Evolutionary conservation across 2,797 vertebrate genomes (phyloP), one percentile per base, ranked within the genome.

Genomic region (Anableps anableps): DNA sequence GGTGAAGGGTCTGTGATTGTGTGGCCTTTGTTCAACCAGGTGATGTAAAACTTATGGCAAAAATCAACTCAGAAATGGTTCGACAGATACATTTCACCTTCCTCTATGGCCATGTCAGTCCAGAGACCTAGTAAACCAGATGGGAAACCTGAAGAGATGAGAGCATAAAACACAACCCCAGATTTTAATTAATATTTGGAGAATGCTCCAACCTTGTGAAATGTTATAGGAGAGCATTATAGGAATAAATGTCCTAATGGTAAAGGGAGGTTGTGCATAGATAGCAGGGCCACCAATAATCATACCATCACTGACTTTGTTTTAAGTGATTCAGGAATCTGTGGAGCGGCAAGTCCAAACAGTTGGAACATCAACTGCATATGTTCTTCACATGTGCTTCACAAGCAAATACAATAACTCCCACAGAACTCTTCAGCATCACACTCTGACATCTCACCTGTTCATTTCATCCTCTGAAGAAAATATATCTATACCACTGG

Each of bases 381-480:
- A 14, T 85, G 74, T 38, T 75, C 17, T n/a, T n/a, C n/a, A n/a
- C n/a, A 8, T 43, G 41, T 43, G 3, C 8, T 51, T 36, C 68
- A 51, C 71, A 55, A 1, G 58, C 21, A 31, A 29, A 31, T 5
- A 26, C 36, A 43, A 43, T 36, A 55, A 2, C 48, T 72, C 21
- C 17, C n/a, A 75, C 38, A 21, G 34, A 62, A 26, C 17, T 29
- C 19, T 66, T 45, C 38, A 70, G n/a, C 19, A 47, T 45, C 17
- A 62, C 7, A 53, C 19, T 0, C 19, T 0, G 19, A 41, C 10
- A 72, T 48, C 4, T 4, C 26, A 9, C 9, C 48, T 9, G 26
- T 48, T 78, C 2, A 58, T 60, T 74, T 72, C 6, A 76, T 29
- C 83, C 45, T 50, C 36, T 64, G 14, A 53, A 36, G 19, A 80